phyloP scores from a whole-genome alignment of 2,888 invertebrate genomes.

The Lasioglossum leucozonium region DNA sequence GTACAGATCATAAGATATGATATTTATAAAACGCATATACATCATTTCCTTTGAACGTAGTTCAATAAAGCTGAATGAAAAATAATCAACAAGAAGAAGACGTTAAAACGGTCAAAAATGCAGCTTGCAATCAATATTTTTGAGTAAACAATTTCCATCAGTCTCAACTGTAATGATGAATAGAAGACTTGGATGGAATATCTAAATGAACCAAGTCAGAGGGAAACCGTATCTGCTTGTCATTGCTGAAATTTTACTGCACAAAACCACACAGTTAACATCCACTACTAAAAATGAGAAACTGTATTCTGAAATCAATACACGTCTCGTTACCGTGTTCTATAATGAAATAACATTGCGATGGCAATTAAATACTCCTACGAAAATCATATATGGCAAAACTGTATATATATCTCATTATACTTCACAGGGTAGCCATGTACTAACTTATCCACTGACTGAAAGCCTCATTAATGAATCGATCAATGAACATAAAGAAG shows the following conservation, averaged over 20 bases:
- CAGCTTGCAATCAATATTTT: conserved; percentile 62
- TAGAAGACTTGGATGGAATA: conserved; percentile 65
- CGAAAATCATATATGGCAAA: conserved; percentile 54
- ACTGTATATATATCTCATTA: conserved; percentile 55
- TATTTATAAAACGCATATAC: conserved; percentile 58
- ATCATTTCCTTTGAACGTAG: conserved; percentile 58
- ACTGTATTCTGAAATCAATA: conserved; percentile 66
- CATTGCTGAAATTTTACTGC: conserved; percentile 54
- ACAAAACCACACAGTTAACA: conserved; percentile 63
- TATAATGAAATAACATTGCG: conserved; percentile 60
- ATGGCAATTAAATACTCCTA: conserved; percentile 52
- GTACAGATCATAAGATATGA: conserved; percentile 63
- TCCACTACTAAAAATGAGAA: conserved; percentile 66
- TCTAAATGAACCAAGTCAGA: conserved; percentile 57
- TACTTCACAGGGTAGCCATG: conserved; percentile 51
- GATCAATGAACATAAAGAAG: conserved; percentile 59
- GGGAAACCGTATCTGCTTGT: conserved; percentile 44
- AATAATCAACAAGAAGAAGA: conserved; percentile 70
- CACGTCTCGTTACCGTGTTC: conserved; percentile 63
- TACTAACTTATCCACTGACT: conserved; percentile 55
- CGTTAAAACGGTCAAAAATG: conserved; percentile 64
- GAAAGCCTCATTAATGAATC: conserved; percentile 67
- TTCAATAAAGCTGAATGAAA: conserved; percentile 66
- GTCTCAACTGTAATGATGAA: conserved; percentile 60
- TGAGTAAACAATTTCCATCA: conserved; percentile 63